These are phyloP conservation scores for Myripristis murdjan DNA, from an alignment of 2,797 vertebrate genomes.

Conservation along the genomic window DNA sequence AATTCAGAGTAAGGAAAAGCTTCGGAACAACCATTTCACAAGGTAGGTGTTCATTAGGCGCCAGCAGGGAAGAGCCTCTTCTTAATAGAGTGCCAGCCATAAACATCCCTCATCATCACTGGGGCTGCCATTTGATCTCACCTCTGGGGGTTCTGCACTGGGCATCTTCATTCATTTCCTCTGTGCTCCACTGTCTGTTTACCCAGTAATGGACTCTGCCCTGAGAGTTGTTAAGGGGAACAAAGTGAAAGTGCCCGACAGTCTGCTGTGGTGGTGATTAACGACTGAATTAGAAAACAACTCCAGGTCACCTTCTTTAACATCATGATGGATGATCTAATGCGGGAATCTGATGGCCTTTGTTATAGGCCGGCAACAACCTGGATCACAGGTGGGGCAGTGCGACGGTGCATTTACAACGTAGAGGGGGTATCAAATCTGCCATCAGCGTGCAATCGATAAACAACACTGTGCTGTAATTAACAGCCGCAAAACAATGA, in stretches of 20 bases:
- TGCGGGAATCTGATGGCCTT: slow-evolving; percentile 54
- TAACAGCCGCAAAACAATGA: slow-evolving; percentile 40
- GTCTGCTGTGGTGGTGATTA: slow-evolving; percentile 75
- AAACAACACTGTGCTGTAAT: slow-evolving; percentile 39
- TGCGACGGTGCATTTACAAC: neutral
- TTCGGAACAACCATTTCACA: slow-evolving; percentile 68
- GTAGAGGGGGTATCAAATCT: neutral
- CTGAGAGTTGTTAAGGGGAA: slow-evolving; percentile 73
- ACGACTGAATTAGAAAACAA: slow-evolving; percentile 79
- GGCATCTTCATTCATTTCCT: slow-evolving; percentile 78
- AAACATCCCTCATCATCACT: slow-evolving; percentile 83
- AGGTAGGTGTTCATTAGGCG: slow-evolving; percentile 82
- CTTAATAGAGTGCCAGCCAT: slow-evolving; percentile 79
- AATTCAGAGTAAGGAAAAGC: slow-evolving; percentile 72
- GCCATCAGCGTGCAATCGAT: slow-evolving; percentile 21
- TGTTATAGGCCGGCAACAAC: slow-evolving; percentile 42
- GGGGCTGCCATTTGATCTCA: slow-evolving; percentile 77
- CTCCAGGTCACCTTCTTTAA: slow-evolving; percentile 81
- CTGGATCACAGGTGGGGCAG: slow-evolving; percentile 35
- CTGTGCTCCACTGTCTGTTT: slow-evolving; percentile 75
- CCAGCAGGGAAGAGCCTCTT: slow-evolving; percentile 79
- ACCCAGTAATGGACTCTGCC: slow-evolving; percentile 82
- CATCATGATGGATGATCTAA: slow-evolving; percentile 71
- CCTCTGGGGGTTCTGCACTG: slow-evolving; percentile 72
- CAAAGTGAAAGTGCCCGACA: slow-evolving; percentile 68